These are phyloP conservation scores for Actinemys pallida DNA, from an alignment of 2,113 vertebrate genomes.

Conservation along the genomic window DNA sequence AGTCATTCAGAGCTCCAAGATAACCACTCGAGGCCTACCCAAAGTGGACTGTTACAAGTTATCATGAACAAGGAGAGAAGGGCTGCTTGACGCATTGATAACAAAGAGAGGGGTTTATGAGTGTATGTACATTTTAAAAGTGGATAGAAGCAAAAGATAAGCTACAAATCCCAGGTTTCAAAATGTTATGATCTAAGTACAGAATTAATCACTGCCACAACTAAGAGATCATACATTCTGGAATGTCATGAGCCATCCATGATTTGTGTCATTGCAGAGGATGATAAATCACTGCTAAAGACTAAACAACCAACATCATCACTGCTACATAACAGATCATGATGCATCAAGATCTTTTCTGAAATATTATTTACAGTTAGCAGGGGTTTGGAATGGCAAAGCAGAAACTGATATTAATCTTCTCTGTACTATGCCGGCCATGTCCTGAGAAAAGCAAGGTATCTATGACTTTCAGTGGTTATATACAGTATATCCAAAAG, in stretches of 20 bases:
- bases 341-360: conserved; percentile 78
- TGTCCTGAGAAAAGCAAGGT: conserved; percentile 44
- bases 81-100: conserved; percentile 13
- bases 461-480: conserved; percentile 51
- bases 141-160: conserved; percentile 58
- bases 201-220: conserved; percentile 74
- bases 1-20: conserved; percentile 64
- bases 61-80: conserved; percentile 6
- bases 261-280: conserved; percentile 80
- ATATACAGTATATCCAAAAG: conserved; percentile 56
- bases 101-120: conserved; percentile 58
- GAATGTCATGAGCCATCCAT: conserved; percentile 72
- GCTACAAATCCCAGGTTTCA: conserved; percentile 72
- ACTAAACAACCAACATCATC: conserved; percentile 76
- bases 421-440: conserved; percentile 45
- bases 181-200: conserved; percentile 74
- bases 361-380: conserved; percentile 80
- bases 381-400: conserved; percentile 69
- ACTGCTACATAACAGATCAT: conserved; percentile 79
- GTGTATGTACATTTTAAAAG: conserved; percentile 69
- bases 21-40: conserved; percentile 47
- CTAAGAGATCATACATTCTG: conserved; percentile 75
- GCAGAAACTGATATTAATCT: conserved; percentile 78
- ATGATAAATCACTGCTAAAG: conserved; percentile 81
- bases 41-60: conserved; percentile 1